Evolutionary conservation across 2,797 vertebrate species (phyloP).

Genomic region (Scarus forsteni): DNA sequence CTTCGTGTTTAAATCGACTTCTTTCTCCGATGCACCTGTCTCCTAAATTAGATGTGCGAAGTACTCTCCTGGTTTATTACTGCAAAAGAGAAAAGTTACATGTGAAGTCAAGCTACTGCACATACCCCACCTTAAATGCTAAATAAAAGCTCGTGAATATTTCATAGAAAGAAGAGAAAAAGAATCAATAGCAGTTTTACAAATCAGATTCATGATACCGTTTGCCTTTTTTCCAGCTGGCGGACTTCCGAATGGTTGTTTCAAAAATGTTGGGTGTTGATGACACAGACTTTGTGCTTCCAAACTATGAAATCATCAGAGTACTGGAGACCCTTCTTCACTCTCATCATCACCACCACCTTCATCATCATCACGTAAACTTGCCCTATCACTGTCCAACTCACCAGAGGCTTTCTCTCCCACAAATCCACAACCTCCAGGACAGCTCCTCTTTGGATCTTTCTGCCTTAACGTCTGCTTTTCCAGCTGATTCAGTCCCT

Average conservation of each 20-base stretch:
- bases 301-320: slow-evolving; percentile 90
- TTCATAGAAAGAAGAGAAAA: too few species aligned
- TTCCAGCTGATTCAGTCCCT: slow-evolving; percentile 13
- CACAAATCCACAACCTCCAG: slow-evolving; percentile 37
- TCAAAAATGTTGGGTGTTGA: slow-evolving; percentile 88
- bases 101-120: too few species aligned
- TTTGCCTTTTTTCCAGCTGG: slow-evolving; percentile 77
- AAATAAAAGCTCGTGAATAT: too few species aligned
- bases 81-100: too few species aligned
- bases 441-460: slow-evolving; percentile 21
- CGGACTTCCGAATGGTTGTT: slow-evolving; percentile 89
- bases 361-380: slow-evolving; percentile 42
- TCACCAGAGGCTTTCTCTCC: slow-evolving; percentile 51
- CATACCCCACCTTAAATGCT: too few species aligned
- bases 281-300: slow-evolving; percentile 71
- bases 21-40: too few species aligned
- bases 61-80: too few species aligned
- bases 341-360: slow-evolving; percentile 73
- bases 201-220: neutral
- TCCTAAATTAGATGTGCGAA: too few species aligned
- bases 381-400: slow-evolving; percentile 41
- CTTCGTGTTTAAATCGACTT: too few species aligned
- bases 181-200: neutral
- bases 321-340: slow-evolving; percentile 87
- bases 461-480: slow-evolving; percentile 29